A percentile compares a stretch with the other conserved stretches of the same genome.
Conservation (phyloP, 2,113 vertebrate genomes). For the Plestiodon gilberti region DNA sequence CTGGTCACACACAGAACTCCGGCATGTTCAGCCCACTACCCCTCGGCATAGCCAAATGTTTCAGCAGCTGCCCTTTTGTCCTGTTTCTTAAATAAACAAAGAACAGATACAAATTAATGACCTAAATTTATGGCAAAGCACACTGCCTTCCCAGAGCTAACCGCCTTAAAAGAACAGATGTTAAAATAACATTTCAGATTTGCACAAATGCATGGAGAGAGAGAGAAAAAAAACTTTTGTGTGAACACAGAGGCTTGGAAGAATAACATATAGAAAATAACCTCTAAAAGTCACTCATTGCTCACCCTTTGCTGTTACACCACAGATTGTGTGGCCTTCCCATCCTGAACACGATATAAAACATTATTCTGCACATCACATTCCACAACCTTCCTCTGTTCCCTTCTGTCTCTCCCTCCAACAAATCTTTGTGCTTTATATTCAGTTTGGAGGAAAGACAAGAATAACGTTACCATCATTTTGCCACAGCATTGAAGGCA, state of each 20-base stretch:
- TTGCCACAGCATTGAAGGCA: slow-evolving; percentile 55
- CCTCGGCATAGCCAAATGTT: slow-evolving; percentile 99
- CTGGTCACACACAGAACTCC: slow-evolving; percentile 85
- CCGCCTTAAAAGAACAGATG: slow-evolving; percentile 93
- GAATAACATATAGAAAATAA: slow-evolving; percentile 67
- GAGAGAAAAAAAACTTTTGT: slow-evolving; percentile 58
- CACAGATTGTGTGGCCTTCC: slow-evolving; percentile 50
- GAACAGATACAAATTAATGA: slow-evolving; percentile 99
- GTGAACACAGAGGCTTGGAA: slow-evolving; percentile 60
- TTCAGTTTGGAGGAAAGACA: slow-evolving; percentile 44
- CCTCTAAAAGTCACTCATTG: slow-evolving; percentile 60
- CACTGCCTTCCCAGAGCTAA: slow-evolving; percentile 83
- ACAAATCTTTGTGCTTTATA: slow-evolving; percentile 43
- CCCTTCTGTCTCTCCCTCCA: slow-evolving; percentile 46
- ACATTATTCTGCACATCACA: slow-evolving; percentile 52
- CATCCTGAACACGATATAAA: slow-evolving; percentile 48
- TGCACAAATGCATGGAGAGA: slow-evolving; percentile 54
- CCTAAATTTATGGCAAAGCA: slow-evolving; percentile 96
- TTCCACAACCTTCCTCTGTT: slow-evolving; percentile 33
- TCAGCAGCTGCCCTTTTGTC: slow-evolving; percentile 99
- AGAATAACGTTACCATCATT: slow-evolving; percentile 59
- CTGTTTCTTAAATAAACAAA: slow-evolving; percentile 99
- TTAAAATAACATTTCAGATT: slow-evolving; percentile 81
- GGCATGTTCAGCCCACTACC: slow-evolving; percentile 91
- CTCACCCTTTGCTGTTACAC: slow-evolving; percentile 29